Conservation (phyloP, 2,113 vertebrate genomes). For the Pterocles burchelli region DNA sequence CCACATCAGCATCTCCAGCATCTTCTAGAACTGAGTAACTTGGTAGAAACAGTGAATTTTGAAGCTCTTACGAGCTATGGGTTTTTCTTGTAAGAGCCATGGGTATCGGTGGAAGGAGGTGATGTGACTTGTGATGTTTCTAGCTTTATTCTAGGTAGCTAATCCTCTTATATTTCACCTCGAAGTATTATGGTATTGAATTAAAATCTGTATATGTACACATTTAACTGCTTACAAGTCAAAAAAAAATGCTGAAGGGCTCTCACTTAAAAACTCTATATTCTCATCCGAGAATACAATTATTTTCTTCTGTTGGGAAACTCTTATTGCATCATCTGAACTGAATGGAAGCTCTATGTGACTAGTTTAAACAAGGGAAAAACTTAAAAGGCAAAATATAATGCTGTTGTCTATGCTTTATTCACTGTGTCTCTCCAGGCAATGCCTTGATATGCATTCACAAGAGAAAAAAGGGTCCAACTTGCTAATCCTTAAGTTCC, state of each 20-base stretch:
- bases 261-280: not conserved
- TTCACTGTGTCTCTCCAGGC: not conserved
- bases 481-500: constrained; percentile 31
- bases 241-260: not conserved
- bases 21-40: not conserved
- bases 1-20: not conserved
- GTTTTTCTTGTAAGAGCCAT: not conserved
- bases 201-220: not conserved
- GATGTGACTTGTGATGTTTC: not conserved
- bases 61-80: not conserved
- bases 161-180: not conserved
- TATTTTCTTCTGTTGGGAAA: not conserved
- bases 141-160: not conserved
- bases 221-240: not conserved
- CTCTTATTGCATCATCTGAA: constrained; percentile 1
- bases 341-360: not conserved
- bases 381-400: constrained; percentile 18
- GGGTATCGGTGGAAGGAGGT: not conserved
- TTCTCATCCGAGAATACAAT: not conserved
- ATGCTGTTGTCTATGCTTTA: not conserved
- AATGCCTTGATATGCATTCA: not conserved
- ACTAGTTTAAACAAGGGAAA: constrained; percentile 3
- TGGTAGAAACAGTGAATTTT: not conserved
- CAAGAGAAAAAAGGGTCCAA: not conserved
- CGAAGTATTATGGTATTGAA: not conserved